Evolutionary conservation across 2,888 invertebrate species (phyloP), one percentile per base, ranked within the genome.

Genomic region (Trissoscelio sp.): DNA sequence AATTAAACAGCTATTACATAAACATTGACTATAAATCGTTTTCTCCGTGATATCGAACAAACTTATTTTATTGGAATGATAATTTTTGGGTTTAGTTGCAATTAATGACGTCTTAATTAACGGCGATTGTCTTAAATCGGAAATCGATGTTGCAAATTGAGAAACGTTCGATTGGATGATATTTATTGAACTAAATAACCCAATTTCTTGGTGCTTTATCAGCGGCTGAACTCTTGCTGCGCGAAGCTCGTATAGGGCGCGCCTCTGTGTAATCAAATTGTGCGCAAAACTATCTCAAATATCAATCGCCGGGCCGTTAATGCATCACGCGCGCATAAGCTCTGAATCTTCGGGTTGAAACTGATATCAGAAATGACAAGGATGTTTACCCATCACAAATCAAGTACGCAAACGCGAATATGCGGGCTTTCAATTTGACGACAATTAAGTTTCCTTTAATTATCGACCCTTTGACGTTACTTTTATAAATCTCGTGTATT

Each of bases 201-300:
- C 73, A 53, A 79, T 79, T 67, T 60, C 79, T 79, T 72, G 64
- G 18, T 22, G 70, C 79, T 53, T 58, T 66, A 64, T 58, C 58
- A 48, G 22, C 48, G 58, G 9, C 22, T 11, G 6, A 46, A 70
- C 66, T 51, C 72, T 79, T 64, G 66, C 12, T 16, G 14, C 31
- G 22, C 55, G 51, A 39, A 22, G 58, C 20, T 3, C 24, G 16
- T 34, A 42, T 9, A 51, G 51, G 14, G 34, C 34, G 37, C 46
- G 37, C 39, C 39, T 55, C 55, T 55, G 48, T 39, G 55, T 51
- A 79, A 72, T 79, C 72, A 58, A 72, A 58, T 79, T 42, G 64
- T 18, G 64, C 57, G 58, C 72, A 57, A 79, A 79, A 79, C 66
- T 42, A 51, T 70, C 64, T 62, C 78, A 66, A 64, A 79, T 66